phyloP scores from a whole-genome alignment of 2,888 invertebrate species.

The Limnephilus marmoratus region DNA sequence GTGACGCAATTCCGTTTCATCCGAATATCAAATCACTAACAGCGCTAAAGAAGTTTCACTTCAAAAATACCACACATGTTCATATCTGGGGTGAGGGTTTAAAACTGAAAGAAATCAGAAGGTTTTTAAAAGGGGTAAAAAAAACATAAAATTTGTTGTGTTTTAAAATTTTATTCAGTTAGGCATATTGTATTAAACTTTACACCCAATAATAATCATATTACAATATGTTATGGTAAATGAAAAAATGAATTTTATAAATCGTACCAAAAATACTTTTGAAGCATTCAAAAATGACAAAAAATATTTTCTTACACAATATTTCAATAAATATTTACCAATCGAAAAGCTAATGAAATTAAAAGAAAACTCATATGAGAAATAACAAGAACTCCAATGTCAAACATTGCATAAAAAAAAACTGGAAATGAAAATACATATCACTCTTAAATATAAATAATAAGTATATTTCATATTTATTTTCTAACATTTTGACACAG shows the following conservation, averaged over 20 bases:
- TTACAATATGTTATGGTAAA: background rate
- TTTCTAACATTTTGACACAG: conserved; percentile 25
- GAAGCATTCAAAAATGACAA: background rate
- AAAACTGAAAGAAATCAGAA: no score
- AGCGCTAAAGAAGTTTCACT: no score
- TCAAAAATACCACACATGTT: no score
- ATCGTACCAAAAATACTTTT: background rate
- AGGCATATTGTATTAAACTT: background rate
- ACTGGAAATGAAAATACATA: background rate
- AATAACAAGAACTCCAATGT: background rate
- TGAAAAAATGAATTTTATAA: background rate
- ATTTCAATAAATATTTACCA: background rate
- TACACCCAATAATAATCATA: background rate
- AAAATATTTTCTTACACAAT: background rate
- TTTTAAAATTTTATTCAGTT: background rate
- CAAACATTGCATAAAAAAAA: background rate
- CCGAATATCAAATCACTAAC: no score
- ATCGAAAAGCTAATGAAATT: background rate
- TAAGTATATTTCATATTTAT: background rate
- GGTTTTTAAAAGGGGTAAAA: background rate
- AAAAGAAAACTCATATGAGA: background rate
- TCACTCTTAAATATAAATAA: background rate
- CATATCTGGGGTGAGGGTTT: no score
- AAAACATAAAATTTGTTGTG: background rate
- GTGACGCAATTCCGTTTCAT: no score